Base-by-base conservation (phyloP, 2,888 invertebrate genomes). In the Agonopterix arenella region DNA sequence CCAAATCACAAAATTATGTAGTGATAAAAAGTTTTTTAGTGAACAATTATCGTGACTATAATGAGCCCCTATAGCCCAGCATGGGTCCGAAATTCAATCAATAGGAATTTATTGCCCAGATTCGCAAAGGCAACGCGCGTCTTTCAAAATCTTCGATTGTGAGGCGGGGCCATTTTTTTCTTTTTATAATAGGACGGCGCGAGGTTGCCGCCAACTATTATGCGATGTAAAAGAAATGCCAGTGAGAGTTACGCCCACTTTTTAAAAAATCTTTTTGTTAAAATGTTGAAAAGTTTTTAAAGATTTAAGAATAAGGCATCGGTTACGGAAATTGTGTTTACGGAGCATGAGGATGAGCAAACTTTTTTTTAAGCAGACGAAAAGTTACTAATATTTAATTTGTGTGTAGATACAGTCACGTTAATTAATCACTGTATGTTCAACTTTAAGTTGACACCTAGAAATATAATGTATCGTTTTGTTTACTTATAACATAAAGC, bases 51-150 rank as follows among this genome's bases (percentile, higher is more conserved):
- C 59, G 70, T 55, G 60, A 63, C 59, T 73, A 89, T 89, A 89
- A 89, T 89, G 82, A 84, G 80, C 89, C 89, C 89, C 77, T 84
- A 89, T 89, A 70, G 71, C 84, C 40, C 86, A 84, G 89, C 89
- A 79, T 82, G 88, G 78, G 84, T 84, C 86, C 86, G 68, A 83
- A 84, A 83, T 84, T 83, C 83, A 80, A 88, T 88, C 86, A 86
- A 86, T 76, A 80, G 73, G 72, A 85, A 85, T 89, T 86, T 89
- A 88, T 89, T 88, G 80, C 78, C 82, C 76, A 79, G 75, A 86
- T 89, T 88, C 76, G 88, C 86, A 75, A 80, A 82, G 84, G 84
- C 70, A 74, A 77, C 79, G 80, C 76, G 80, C 80, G 77, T 70
- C 79, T 81, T 83, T 69, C 62, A 73, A 62, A 73, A 61, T 68